Evolutionary conservation across 1,140 invertebrate species (phyloP).

Genomic region (Drosophila oshimai): DNA sequence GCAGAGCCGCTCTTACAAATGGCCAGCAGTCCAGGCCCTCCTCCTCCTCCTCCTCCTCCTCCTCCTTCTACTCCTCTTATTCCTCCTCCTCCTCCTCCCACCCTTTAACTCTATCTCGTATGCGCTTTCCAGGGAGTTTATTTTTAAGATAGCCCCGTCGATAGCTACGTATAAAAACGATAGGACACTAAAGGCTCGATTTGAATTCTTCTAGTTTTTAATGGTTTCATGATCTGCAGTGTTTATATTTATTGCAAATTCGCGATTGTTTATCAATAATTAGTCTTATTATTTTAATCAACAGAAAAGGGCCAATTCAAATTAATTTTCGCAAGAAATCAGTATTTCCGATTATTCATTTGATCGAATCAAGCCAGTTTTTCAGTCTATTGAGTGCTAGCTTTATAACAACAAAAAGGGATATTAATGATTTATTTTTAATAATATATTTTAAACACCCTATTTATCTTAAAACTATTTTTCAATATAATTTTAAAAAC

Average conservation of each 20-base stretch:
- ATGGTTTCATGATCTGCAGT: constrained; percentile 2
- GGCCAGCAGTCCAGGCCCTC: constrained; percentile 43
- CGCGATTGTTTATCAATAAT: not conserved
- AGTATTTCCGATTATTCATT: too few relatives aligned
- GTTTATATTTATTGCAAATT: constrained; percentile 6
- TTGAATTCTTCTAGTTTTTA: not conserved
- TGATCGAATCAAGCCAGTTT: too few relatives aligned
- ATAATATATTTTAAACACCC: too few relatives aligned
- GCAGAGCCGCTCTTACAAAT: constrained; percentile 54
- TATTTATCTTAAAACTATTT: too few relatives aligned
- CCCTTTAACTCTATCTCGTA: too few relatives aligned
- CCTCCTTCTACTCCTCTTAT: not conserved
- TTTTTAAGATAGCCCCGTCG: constrained; percentile 15
- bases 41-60: not conserved
- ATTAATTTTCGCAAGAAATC: too few relatives aligned
- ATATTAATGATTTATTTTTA: too few relatives aligned
- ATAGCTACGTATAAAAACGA: constrained; percentile 3
- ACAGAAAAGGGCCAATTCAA: too few relatives aligned
- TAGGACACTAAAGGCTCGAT: constrained; percentile 3
- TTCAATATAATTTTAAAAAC: too few relatives aligned
- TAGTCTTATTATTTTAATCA: too few relatives aligned
- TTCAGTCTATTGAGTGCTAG: too few relatives aligned
- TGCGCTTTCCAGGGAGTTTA: constrained; percentile 21
- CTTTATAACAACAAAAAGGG: too few relatives aligned
- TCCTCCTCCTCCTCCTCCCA: not conserved